Evolutionary conservation across 1,140 invertebrate species (phyloP), one percentile per base, ranked within the genome.

Genomic region (Euura saliciscinereae): DNA sequence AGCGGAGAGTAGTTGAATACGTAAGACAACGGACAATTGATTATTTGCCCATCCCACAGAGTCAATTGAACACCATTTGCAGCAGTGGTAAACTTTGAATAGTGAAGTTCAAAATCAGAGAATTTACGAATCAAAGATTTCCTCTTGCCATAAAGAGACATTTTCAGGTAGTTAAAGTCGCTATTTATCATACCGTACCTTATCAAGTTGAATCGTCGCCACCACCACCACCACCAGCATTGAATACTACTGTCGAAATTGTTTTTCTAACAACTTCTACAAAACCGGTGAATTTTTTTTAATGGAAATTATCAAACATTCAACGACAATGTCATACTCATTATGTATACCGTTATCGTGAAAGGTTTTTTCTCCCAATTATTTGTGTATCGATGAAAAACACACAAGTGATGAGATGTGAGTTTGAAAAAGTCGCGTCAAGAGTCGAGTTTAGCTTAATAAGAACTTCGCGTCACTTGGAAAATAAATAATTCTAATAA

Each of bases 201-300:
- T 28, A 28, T 28, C 28, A 28, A 28, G 28, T 28, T 1, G 28
- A 28, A 28, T 28, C 28, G 28, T 28, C 28, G 78, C 78, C 77
- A 72, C 75, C 82, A 7, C 83, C 82, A 7, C 83, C 78, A 81
- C 79, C 83, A 82, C 76, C 66, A 71, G 73, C 75, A 76, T 68
- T 73, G 74, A 44, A 65, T 72, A 67, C 70, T 45, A 71, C 75
- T 73, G 74, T 77, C 72, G 77, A 78, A 87, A 87, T 87, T 87
- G 85, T 87, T 87, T 87, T 87, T 87, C 85, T 87, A 87, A 87
- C 85, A 85, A 82, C 80, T 79, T 75, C 73, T 44, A 67, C 8
- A 11, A 28, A 11, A 28, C 28, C 10, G 43, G 42, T 42, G 28
- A 67, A 67, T 5, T 42, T 42, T 11, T 11, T 65, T 46, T 64